These are phyloP conservation scores for Euphydryas editha DNA, from an alignment of 2,888 invertebrate genomes.

Conservation along the genomic window DNA sequence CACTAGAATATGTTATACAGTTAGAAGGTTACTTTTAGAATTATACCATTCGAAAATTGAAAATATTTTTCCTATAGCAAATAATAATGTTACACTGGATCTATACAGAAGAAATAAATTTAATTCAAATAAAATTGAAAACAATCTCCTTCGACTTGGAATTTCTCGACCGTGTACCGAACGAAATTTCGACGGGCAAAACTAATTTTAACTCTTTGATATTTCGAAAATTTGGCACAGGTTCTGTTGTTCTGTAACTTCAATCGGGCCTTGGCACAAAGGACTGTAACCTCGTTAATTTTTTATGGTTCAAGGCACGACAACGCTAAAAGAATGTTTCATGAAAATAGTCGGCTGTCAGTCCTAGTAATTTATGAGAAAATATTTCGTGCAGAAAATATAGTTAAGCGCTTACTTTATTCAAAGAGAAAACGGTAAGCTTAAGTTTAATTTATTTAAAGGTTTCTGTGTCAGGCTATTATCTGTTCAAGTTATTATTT, in stretches of 20 bases:
- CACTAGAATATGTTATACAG: not conserved
- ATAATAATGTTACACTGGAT: not conserved
- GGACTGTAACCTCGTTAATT: conserved; percentile 46
- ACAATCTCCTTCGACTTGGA: conserved; percentile 22
- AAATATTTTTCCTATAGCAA: not conserved
- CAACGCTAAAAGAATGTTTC: conserved; percentile 43
- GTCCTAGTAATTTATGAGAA: conserved; percentile 37
- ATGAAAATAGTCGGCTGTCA: conserved; percentile 42
- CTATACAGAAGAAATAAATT: conserved; percentile 13
- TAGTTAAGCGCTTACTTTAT: conserved; percentile 26
- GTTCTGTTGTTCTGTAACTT: conserved; percentile 28
- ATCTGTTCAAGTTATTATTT: conserved; percentile 9
- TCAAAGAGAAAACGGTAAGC: conserved; percentile 13
- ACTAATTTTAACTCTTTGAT: conserved; percentile 50
- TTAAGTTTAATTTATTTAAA: conserved; percentile 26
- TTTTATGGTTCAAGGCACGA: conserved; percentile 46
- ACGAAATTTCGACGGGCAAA: conserved; percentile 38
- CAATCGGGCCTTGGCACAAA: conserved; percentile 41
- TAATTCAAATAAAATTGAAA: conserved; percentile 19
- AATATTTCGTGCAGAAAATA: conserved; percentile 29
- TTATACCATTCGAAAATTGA: not conserved
- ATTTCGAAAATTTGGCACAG: conserved; percentile 52
- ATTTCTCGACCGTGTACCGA: conserved; percentile 28
- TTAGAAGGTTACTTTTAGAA: not conserved
- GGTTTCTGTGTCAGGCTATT: conserved; percentile 40